Evolutionary conservation across 2,888 invertebrate genomes (phyloP).

Genomic region (Hartigia nigra): DNA sequence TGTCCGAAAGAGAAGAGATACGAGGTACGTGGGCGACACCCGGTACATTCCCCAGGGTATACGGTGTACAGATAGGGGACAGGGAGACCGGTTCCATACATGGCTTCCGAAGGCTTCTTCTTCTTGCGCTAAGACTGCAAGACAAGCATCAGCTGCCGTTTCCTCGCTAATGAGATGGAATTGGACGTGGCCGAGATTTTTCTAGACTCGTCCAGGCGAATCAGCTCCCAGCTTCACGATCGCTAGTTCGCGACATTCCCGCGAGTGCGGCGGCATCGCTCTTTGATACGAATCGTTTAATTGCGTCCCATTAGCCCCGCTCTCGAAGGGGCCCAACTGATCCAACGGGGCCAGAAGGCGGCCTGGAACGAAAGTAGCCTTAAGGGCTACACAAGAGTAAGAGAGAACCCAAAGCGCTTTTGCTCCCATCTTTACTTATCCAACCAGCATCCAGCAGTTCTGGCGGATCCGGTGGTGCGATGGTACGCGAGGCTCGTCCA

Average conservation of each 20-base stretch:
- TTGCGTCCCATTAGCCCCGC: constrained; percentile 65
- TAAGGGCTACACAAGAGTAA: background rate
- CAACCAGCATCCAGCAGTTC: constrained; percentile 29
- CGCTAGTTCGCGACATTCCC: constrained; percentile 63
- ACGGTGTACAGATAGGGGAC: constrained; percentile 54
- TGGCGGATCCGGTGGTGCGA: constrained; percentile 33
- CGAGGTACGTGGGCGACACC: constrained; percentile 54
- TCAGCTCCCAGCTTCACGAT: constrained; percentile 29
- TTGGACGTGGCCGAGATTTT: constrained; percentile 67
- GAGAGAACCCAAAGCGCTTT: constrained; percentile 16
- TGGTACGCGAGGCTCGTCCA: constrained; percentile 53
- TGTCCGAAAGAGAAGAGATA: constrained; percentile 25
- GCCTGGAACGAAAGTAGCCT: constrained; percentile 45
- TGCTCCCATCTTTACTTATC: constrained; percentile 37
- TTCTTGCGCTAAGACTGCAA: constrained; percentile 61
- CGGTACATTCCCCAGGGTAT: constrained; percentile 51
- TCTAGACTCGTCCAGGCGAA: constrained; percentile 57
- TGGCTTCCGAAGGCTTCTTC: constrained; percentile 64
- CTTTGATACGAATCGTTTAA: constrained; percentile 66
- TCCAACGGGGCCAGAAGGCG: constrained; percentile 35
- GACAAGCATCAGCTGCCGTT: constrained; percentile 66
- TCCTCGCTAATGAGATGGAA: constrained; percentile 66
- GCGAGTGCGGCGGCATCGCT: constrained; percentile 61
- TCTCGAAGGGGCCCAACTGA: constrained; percentile 17
- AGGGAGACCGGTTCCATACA: constrained; percentile 66